Base-by-base conservation (phyloP, 2,797 vertebrate genomes). In the Hirundo rustica region DNA sequence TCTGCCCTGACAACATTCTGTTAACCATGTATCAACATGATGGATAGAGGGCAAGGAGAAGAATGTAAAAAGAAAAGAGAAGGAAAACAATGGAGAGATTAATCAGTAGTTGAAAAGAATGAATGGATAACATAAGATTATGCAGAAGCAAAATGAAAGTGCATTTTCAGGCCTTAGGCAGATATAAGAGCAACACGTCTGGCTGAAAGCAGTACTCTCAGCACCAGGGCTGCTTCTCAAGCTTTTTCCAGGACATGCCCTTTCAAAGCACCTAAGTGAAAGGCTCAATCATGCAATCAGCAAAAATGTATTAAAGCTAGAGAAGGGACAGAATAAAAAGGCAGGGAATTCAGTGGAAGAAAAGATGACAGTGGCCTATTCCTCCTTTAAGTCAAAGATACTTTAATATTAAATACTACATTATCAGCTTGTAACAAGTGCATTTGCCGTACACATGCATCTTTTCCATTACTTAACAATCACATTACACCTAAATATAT, bases 1-100 rank as follows among this genome's bases (percentile, higher is more conserved):
- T 98, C 98, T 96, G 99, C 99, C 98, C 99, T 99, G 97, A 99
- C 98, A 97, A 99, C 98, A 98, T 91, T 98, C 99, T 99, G 98
- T 97, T 97, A 97, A 95, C 89, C 95, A 94, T 80, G 47, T 75
- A 94, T 70, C 96, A 97, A 96, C 62, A 85, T 67, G 96, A 88
- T 55, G 86, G 94, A 96, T 45, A 75, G 93, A 96, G 68, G 90
- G 88, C 88, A 97, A 95, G 93, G 87, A 94, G 95, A 91, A 95
- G 62, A 96, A 95, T 72, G 73, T 58, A 53, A 77, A 88, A 93
- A 88, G 54, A 79, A 61, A 89, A 95, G 81, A 74, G 73, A 95
- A 81, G 72, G 74, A 62, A 67, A 81, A 77, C 92, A 93, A 96
- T 70, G 23, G 80, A 97, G 61, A 97, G 79, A 94, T 83, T 93